phyloP scores from a whole-genome alignment of 2,888 invertebrate species.

The Bombylius discolor region DNA sequence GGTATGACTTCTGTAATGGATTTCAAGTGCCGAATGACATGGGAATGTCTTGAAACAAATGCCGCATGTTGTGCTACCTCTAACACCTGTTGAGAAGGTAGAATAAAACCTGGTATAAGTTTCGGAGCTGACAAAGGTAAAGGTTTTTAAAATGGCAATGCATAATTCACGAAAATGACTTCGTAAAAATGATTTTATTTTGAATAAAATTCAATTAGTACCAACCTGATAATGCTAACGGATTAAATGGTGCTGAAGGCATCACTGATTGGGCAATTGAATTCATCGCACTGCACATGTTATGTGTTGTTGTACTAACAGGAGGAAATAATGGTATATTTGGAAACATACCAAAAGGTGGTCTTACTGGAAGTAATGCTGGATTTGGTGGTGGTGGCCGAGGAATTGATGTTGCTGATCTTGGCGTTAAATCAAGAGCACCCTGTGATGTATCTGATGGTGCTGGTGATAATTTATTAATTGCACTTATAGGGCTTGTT shows the following conservation, averaged over 20 bases:
- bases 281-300: conserved; percentile 65
- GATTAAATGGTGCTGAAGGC: conserved; percentile 76
- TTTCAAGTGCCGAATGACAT: conserved; percentile 94
- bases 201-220: conserved; percentile 12
- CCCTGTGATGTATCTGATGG: conserved; percentile 41
- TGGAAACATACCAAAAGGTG: conserved; percentile 35
- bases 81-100: conserved; percentile 45
- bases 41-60: conserved; percentile 99
- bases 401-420: conserved; percentile 20
- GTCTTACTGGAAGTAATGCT: conserved; percentile 23
- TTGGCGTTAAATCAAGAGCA: conserved; percentile 46
- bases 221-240: conserved; percentile 61
- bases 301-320: conserved; percentile 44
- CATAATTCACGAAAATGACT: too few relatives aligned
- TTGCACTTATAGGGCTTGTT: conserved; percentile 24
- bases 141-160: neutral
- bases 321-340: conserved; percentile 37
- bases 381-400: conserved; percentile 23
- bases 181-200: too few relatives aligned
- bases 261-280: conserved; percentile 69
- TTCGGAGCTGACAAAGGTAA: conserved; percentile 1
- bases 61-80: conserved; percentile 86
- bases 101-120: conserved; percentile 2
- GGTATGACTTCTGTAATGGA: conserved; percentile 92
- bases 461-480: conserved; percentile 32